A percentile compares a stretch with the other conserved stretches of the same genome.
phyloP scores from a whole-genome alignment of 1,140 invertebrate species.

The Tetranychus urticae region DNA sequence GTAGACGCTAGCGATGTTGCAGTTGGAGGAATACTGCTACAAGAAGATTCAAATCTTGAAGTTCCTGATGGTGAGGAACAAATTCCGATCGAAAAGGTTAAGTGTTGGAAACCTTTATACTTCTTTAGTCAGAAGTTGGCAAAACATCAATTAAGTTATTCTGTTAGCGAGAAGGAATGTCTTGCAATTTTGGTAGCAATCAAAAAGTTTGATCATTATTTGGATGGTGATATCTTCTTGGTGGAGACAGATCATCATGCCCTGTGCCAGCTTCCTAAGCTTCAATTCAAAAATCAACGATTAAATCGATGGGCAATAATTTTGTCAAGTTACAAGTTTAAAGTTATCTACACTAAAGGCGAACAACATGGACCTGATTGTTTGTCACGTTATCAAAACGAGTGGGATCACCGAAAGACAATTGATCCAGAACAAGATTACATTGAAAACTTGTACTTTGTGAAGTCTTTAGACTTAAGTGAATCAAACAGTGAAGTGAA shows the following conservation, averaged over 20 bases:
- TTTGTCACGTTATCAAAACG: neutral
- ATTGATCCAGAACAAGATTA: no score
- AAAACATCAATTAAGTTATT: constrained; percentile 18
- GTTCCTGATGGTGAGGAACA: neutral
- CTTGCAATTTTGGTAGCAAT: constrained; percentile 27
- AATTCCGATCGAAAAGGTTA: constrained; percentile 15
- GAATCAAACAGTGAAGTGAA: neutral
- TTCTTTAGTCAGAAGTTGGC: neutral
- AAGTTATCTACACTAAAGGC: neutral
- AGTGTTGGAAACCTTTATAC: constrained; percentile 23
- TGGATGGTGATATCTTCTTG: constrained; percentile 18
- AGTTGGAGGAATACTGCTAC: no score
- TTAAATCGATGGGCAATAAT: neutral
- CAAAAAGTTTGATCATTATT: constrained; percentile 27
- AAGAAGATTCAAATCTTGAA: neutral
- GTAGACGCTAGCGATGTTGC: no score
- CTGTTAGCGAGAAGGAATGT: constrained; percentile 28
- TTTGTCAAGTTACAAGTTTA: neutral
- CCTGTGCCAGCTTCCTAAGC: neutral
- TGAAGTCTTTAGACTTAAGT: neutral
- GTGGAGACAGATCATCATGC: constrained; percentile 3
- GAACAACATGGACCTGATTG: neutral
- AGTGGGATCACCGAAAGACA: neutral
- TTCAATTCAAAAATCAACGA: neutral
- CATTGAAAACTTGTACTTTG: neutral